Percentiles rank a stretch among this genome's conserved stretches.
Conservation (phyloP, 1,140 invertebrate genomes). For the Ylistrum balloti region DNA sequence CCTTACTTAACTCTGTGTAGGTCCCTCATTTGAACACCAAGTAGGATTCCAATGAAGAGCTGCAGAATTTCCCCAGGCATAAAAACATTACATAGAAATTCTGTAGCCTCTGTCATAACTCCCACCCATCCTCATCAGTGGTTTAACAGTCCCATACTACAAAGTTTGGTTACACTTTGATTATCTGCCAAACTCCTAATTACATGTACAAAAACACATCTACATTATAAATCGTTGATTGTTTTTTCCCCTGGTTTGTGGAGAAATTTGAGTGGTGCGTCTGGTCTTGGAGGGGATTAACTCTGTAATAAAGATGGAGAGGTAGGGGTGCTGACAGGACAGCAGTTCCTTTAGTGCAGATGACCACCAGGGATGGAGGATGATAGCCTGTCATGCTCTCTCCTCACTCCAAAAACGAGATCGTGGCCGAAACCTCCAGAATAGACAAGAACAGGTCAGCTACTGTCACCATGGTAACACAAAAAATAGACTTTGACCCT, state of each 20-base stretch:
- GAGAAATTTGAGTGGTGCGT: background rate
- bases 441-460: no score
- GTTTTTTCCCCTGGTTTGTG: background rate
- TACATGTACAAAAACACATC: slow-evolving; percentile 14
- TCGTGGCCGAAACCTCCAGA: no score
- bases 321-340: background rate
- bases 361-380: background rate
- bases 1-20: background rate
- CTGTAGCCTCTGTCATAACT: slow-evolving; percentile 27
- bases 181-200: slow-evolving; percentile 29
- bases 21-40: slow-evolving; percentile 8
- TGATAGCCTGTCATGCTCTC: background rate
- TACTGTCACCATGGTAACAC: no score
- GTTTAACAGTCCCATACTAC: slow-evolving; percentile 29
- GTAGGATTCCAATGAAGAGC: slow-evolving; percentile 33
- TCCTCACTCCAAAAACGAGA: background rate
- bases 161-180: slow-evolving; percentile 34
- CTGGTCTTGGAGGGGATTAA: background rate
- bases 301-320: background rate
- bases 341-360: background rate
- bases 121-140: background rate
- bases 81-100: slow-evolving; percentile 20
- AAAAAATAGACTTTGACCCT: no score
- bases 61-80: background rate
- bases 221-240: slow-evolving; percentile 1